phyloP scores from a whole-genome alignment of 2,888 invertebrate genomes.

The Chesias legatella region DNA sequence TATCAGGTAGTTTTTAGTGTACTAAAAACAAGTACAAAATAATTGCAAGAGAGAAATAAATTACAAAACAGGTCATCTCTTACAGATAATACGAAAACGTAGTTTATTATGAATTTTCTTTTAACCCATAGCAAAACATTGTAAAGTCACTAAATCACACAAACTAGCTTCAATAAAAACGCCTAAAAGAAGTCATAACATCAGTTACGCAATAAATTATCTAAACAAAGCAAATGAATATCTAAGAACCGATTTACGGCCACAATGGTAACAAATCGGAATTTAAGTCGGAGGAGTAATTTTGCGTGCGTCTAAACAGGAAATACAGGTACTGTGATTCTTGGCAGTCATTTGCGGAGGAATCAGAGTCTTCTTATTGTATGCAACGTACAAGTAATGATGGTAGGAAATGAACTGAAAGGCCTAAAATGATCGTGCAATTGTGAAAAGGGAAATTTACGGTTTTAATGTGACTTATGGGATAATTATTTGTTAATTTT shows the following conservation, averaged over 20 bases:
- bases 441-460: background rate
- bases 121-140: background rate
- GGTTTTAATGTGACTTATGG: too few species aligned
- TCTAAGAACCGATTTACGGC: slow-evolving; percentile 58
- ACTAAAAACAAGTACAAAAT: too few species aligned
- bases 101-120: too few species aligned
- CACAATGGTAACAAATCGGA: slow-evolving; percentile 58
- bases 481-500: too few species aligned
- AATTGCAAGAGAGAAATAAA: too few species aligned
- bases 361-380: slow-evolving; percentile 42
- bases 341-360: slow-evolving; percentile 52
- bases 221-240: slow-evolving; percentile 57
- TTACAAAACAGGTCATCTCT: too few species aligned
- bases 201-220: slow-evolving; percentile 30
- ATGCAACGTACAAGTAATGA: slow-evolving; percentile 22
- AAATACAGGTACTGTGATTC: slow-evolving; percentile 66
- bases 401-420: slow-evolving; percentile 21
- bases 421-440: slow-evolving; percentile 17
- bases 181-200: slow-evolving; percentile 21
- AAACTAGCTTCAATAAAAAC: slow-evolving; percentile 6
- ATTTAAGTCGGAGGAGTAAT: slow-evolving; percentile 56
- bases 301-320: slow-evolving; percentile 60
- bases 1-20: too few species aligned
- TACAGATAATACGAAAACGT: too few species aligned
- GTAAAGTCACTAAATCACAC: slow-evolving; percentile 6